Conservation (phyloP, 2,888 invertebrate species). For the Polyploca ridens region DNA sequence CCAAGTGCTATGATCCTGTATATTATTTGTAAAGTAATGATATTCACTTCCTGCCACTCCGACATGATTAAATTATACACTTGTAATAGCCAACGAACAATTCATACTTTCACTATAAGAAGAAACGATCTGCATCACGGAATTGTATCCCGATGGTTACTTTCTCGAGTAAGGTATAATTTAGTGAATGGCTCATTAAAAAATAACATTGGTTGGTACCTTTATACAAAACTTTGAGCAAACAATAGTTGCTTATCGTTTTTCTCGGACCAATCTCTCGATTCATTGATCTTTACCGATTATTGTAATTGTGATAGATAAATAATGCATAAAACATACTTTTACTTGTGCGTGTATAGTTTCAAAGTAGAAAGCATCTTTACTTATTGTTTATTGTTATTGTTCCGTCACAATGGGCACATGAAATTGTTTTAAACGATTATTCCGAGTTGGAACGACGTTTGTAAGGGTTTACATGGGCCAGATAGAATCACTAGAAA, state of each 20-base stretch:
- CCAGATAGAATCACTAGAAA: conserved; percentile 25
- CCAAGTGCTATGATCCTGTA: conserved; percentile 26
- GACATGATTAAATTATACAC: conserved; percentile 38
- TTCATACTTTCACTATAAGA: conserved; percentile 66
- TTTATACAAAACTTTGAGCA: conserved; percentile 61
- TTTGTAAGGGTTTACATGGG: conserved; percentile 40
- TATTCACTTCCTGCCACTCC: conserved; percentile 39
- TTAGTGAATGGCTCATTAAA: conserved; percentile 67
- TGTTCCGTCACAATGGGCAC: conserved; percentile 51
- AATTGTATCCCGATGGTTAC: conserved; percentile 66
- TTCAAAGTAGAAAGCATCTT: conserved; percentile 63
- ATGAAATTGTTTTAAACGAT: conserved; percentile 43
- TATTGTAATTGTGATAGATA: conserved; percentile 59
- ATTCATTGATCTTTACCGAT: conserved; percentile 62
- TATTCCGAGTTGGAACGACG: conserved; percentile 36
- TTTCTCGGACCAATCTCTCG: conserved; percentile 55
- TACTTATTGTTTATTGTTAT: conserved; percentile 58
- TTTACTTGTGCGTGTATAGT: conserved; percentile 53
- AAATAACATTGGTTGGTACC: conserved; percentile 36
- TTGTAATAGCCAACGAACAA: conserved; percentile 30
- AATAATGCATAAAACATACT: conserved; percentile 62
- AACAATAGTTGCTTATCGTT: conserved; percentile 62
- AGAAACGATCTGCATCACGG: conserved; percentile 59
- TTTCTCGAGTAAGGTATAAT: conserved; percentile 75
- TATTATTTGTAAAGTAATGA: conserved; percentile 31